Evolutionary conservation across 2,888 invertebrate genomes (phyloP).

Genomic region (Meloe dianella): DNA sequence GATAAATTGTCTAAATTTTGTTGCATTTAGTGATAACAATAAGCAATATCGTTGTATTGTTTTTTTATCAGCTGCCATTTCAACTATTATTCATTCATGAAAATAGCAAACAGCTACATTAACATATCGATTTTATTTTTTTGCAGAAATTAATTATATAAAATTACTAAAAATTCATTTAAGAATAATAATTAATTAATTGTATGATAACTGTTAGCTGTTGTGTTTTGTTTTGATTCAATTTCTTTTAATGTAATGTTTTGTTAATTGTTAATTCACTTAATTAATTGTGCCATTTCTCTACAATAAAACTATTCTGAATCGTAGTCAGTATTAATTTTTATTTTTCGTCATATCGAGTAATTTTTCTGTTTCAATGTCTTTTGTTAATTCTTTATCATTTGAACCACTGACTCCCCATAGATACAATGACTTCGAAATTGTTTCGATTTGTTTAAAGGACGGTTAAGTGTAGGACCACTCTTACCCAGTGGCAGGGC

Average conservation of each 20-base stretch:
- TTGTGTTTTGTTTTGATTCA: constrained; percentile 44
- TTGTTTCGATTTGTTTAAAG: no score
- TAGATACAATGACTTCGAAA: no score
- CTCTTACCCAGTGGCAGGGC: no score
- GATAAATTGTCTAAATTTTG: not conserved
- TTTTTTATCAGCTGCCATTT: no score
- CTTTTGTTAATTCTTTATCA: constrained; percentile 32
- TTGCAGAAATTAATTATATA: constrained; percentile 13
- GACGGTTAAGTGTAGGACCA: no score
- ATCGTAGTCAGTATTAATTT: constrained; percentile 15
- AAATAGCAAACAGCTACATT: no score
- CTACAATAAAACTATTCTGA: constrained; percentile 33
- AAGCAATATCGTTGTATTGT: not conserved
- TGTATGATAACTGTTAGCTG: constrained; percentile 47
- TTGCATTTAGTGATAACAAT: not conserved
- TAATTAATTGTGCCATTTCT: constrained; percentile 31
- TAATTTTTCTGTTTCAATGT: constrained; percentile 36
- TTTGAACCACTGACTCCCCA: no score
- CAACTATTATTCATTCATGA: no score
- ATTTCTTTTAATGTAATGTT: constrained; percentile 34
- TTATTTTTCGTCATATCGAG: constrained; percentile 13
- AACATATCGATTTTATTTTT: constrained; percentile 15
- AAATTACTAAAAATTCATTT: constrained; percentile 19
- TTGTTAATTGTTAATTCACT: constrained; percentile 29
- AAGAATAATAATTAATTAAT: constrained; percentile 40